Evolutionary conservation across 2,888 invertebrate genomes (phyloP), one percentile per base, ranked within the genome.

Genomic region (Ormyrus labotus): DNA sequence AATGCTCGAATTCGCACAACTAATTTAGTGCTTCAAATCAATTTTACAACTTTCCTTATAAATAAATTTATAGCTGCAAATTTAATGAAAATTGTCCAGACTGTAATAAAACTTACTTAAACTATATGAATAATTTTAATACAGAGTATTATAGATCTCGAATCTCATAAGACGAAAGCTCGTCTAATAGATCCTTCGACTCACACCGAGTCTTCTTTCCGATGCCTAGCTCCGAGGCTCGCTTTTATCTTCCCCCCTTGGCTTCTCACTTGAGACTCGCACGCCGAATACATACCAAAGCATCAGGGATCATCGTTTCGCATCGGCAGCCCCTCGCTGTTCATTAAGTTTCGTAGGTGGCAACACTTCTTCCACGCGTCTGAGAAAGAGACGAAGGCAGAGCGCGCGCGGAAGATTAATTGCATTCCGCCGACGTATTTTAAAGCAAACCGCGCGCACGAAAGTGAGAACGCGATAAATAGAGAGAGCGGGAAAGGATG

Each of bases 381-480:
- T 2, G 11, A 58, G 65, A 58, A 51, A 67, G 74, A 67, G 58
- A 72, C 73, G 34, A 34, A 73, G 48, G 9, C 47, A 34, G 11
- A 61, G 6, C 6, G 85, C 84, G 85, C 84, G 86, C 86, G 85
- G 85, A 88, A 90, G 90, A 90, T 90, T 90, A 90, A 90, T 90
- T 90, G 88, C 89, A 90, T 90, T 90, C 89, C 88, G 85, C 81
- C 84, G 83, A 86, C 87, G 87, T 87, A 88, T 89, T 90, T 89
- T 88, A 87, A 87, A 88, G 86, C 86, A 87, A 89, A 88, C 87
- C 87, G 79, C 58, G 47, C 51, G 34, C 34, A 2, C 50, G 67
- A 34, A 13, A 50, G 47, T 45, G 64, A 51, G 11, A 63, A 72
- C 45, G 71, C 51, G 68, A 76, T 61, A 68, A 76, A 76, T 76